These are phyloP conservation scores for Macropis europaea DNA, from an alignment of 2,888 invertebrate species.

Conservation along the genomic window DNA sequence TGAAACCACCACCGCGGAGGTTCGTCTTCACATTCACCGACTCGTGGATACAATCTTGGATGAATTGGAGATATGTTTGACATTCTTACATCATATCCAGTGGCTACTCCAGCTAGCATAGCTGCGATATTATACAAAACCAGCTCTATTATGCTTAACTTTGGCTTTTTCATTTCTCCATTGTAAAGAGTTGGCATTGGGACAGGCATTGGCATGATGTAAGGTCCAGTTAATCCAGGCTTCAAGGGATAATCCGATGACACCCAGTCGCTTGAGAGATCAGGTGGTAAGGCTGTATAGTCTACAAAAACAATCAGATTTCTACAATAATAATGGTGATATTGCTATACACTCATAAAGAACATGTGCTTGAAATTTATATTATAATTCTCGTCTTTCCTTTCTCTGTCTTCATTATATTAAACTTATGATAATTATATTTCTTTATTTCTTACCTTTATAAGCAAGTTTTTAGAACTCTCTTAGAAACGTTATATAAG, in stretches of 20 bases:
- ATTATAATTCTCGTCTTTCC: slow-evolving; percentile 16
- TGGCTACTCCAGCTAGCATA: slow-evolving; percentile 93
- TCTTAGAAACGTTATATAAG: slow-evolving; percentile 8
- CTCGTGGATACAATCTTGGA: slow-evolving; percentile 86
- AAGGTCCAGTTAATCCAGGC: slow-evolving; percentile 74
- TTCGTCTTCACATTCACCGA: slow-evolving; percentile 67
- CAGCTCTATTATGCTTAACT: slow-evolving; percentile 87
- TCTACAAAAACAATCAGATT: slow-evolving; percentile 72
- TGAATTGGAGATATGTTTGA: slow-evolving; percentile 92
- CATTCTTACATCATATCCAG: slow-evolving; percentile 95
- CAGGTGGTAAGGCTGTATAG: slow-evolving; percentile 73
- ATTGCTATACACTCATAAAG: slow-evolving; percentile 7
- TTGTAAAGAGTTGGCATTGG: slow-evolving; percentile 92
- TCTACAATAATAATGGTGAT: slow-evolving; percentile 42
- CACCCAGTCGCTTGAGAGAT: slow-evolving; percentile 73
- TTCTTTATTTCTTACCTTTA: slow-evolving; percentile 34
- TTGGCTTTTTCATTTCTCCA: slow-evolving; percentile 86
- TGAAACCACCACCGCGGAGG: slow-evolving; percentile 75
- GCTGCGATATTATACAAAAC: slow-evolving; percentile 96
- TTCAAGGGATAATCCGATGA: slow-evolving; percentile 72
- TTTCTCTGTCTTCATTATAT: slow-evolving; percentile 34
- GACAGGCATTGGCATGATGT: slow-evolving; percentile 81
- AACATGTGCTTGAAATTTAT: background rate
- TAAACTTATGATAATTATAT: background rate
- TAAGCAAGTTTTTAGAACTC: slow-evolving; percentile 6